Evolutionary conservation across 2,888 invertebrate species (phyloP), one percentile per base, ranked within the genome.

Genomic region (Ornithoptera alexandrae): DNA sequence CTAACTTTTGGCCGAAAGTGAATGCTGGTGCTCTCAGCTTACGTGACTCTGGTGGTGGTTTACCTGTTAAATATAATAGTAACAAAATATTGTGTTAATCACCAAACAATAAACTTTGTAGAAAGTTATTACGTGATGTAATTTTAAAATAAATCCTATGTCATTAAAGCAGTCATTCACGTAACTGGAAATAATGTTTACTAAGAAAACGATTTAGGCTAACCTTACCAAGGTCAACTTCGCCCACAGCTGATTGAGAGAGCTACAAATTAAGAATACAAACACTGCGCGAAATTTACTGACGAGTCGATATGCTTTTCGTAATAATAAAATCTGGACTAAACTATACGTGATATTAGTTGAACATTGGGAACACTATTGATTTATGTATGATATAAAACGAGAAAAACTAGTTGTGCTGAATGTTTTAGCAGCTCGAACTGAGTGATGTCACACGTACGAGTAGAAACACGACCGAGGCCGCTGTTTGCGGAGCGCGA

Each of bases 11-110:
- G 0, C 97, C 97, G 83, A 97, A 97, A 65, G 96, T 96, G 82
- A 96, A 97, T 0, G 97, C 96, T 7, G 97, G 97, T 1, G 97
- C 96, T 69, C 96, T 94, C 62, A 95, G 94, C 81, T 94, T 95
- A 77, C 95, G 95, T 0, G 97, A 97, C 84, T 97, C 97, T 70
- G 94, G 93, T 39, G 95, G 95, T 73, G 95, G 95, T 88, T 95
- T 95, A 75, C 97, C 97, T 97, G 84, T 17, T 65, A 63, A 67
- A 60, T 18, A 24, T 60, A 36, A 22, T 22, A 39, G 39, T 39
- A 39, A 39, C 10, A 39, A 39, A 39, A 10, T 39, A 10, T 39
- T 39, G 39, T 39, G 7, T 39, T 7, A 39, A 10, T 7, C 39
- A 10, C 7, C n/a, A 57, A 57, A 59, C 53, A 67, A 59, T 30